Evolutionary conservation across 2,113 vertebrate genomes (phyloP), one percentile per base, ranked within the genome.

Genomic region (Thalassarche chlororhynchos): DNA sequence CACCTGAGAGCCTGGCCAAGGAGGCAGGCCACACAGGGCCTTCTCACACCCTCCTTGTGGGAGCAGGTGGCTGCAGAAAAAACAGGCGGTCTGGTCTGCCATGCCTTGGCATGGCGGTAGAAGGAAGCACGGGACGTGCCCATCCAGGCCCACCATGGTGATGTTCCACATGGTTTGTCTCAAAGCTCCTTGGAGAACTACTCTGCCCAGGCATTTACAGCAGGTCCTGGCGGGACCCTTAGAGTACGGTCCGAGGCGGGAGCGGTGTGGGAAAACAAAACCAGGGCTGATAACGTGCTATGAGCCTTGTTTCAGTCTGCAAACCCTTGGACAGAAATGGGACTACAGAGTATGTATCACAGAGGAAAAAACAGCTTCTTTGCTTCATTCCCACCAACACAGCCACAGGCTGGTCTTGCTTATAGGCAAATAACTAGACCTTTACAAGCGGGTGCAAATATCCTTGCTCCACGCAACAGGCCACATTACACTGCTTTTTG

Each of bases 181-280:
- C 51, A 75, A 51, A 85, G 49, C 36, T 90, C 68, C 58, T 34
- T 9, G 31, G 66, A 66, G 61, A 74, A 18, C 16, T 10, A 23
- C 57, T 25, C 16, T 58, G 38, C 47, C 55, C 77, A 62, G 31
- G 57, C 29, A 40, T 14, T 51, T 52, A 64, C n/a, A 32, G 74
- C 29, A 62, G 64, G 34, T 47, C 54, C 79, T 28, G 32, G 38
- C 38, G 38, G 38, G 38, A 38, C 38, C 38, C 38, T 38, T 38
- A 38, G 38, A 38, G 1, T 17, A 47, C 4, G 1, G 49, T 42
- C 31, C 2, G 3, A 36, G 55, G 40, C 3, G 1, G 40, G 18
- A 68, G 55, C 29, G 40, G 34, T 10, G 71, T 17, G 31, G 51
- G 36, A 32, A 49, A 78, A 85, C 25, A 79, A 65, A 64, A 51